Percentiles rank a stretch among this genome's conserved stretches.
phyloP scores from a whole-genome alignment of 1,140 invertebrate species.

The Hesperophylax magnus region DNA sequence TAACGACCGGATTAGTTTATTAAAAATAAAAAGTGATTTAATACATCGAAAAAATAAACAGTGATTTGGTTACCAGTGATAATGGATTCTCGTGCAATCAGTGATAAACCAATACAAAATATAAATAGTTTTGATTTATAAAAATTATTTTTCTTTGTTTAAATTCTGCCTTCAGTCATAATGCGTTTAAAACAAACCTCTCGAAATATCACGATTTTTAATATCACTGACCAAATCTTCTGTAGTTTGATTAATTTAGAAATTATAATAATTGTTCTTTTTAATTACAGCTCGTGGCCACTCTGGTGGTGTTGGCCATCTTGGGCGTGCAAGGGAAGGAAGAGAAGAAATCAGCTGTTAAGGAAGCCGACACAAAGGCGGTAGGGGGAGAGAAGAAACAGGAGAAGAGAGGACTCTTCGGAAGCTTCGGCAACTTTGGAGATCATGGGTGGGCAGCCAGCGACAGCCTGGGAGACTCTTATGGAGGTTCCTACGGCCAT shows the following conservation, averaged over 20 bases:
- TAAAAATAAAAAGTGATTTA: background rate
- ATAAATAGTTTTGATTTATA: no score
- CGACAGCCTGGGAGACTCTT: conserved; percentile 64
- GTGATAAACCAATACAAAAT: background rate
- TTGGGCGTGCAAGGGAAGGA: conserved; percentile 69
- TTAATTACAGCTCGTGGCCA: conserved; percentile 67
- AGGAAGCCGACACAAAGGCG: conserved; percentile 67
- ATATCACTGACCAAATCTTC: no score
- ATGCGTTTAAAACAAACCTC: no score
- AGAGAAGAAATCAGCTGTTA: conserved; percentile 72
- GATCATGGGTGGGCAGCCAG: conserved; percentile 63
- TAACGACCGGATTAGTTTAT: no score
- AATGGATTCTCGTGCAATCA: conserved; percentile 13
- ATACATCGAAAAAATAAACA: background rate
- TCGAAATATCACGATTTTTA: no score
- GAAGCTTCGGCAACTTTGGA: conserved; percentile 70
- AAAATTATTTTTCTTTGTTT: no score
- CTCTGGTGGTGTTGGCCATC: conserved; percentile 72
- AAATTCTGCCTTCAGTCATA: no score
- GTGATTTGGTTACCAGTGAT: background rate
- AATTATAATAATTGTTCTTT: background rate
- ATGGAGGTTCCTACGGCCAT: conserved; percentile 61
- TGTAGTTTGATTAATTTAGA: no score
- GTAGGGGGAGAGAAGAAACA: conserved; percentile 76
- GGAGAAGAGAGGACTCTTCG: conserved; percentile 77